Evolutionary conservation across 2,888 invertebrate species (phyloP), one percentile per base, ranked within the genome.

Genomic region (Anthophora plumipes): DNA sequence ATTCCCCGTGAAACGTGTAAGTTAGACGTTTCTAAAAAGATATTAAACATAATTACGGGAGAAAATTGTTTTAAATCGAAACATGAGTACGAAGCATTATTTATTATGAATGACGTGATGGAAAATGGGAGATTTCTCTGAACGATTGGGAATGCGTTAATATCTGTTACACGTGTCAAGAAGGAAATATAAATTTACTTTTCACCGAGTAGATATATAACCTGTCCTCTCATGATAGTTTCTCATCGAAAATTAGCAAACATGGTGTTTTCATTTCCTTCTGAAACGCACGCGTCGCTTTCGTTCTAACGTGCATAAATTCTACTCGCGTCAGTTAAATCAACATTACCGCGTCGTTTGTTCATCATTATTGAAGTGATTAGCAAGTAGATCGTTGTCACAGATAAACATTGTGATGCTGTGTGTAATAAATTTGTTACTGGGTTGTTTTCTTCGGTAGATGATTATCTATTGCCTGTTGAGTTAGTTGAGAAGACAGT

Each of bases 311-410:
- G 48, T n/a, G 7, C n/a, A 50, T 50, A 50, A 50, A 50, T 50
- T 50, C 48, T 1, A 3, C 8, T 50, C 20, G 48, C 48, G 48
- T 50, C 48, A 50, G 11, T n/a, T 50, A n/a, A 50, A n/a, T n/a
- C 48, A 50, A 50, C 48, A 50, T 50, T 6, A 50, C 7, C 48
- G 48, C n/a, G 48, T 50, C 48, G 48, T 50, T 50, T 50, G 8
- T 50, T 50, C 7, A n/a, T 50, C 48, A 50, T n/a, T 50, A n/a
- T 11, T n/a, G 48, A 50, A 50, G 48, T 50, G 48, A 50, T 50
- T 50, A 50, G n/a, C n/a, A 50, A 50, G n/a, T n/a, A n/a, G 48
- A 50, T 50, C 48, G n/a, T n/a, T 20, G 48, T 50, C 48, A n/a
- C 48, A 50, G 48, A n/a, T 50, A 50, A n/a, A 7, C n/a, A 6